Evolutionary conservation across 1,140 invertebrate genomes (phyloP), one percentile per base, ranked within the genome.

Genomic region (Cephus cinctus): DNA sequence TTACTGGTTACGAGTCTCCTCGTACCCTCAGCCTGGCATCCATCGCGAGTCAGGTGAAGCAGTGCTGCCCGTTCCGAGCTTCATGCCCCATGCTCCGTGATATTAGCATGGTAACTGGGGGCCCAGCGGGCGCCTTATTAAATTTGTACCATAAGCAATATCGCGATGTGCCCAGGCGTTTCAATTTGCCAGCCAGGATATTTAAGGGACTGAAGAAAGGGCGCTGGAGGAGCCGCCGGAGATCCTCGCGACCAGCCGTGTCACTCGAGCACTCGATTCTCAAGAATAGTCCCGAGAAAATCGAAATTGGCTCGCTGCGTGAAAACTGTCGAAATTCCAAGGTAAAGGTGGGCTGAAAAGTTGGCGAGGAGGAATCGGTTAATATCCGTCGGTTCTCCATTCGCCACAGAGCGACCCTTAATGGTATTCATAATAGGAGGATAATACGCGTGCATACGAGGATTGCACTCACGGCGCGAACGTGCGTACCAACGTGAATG

Each of bases 121-220:
- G 60, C 61, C 60, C 69, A 71, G 69, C 67, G 50, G 69, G 69
- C 65, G 65, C 59, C 61, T 71, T 69, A 71, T 71, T 71, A 70
- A 71, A 69, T 71, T 71, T 69, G 64, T 69, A 66, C 65, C 64
- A 69, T 54, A 54, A 67, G 63, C 56, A 52, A 59, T 61, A 64
- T 65, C 59, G 58, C 43, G 56, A 61, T 54, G 46, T 18, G 27
- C n/a, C 9, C 25, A 31, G 18, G 49, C 55, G 56, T 68, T 70
- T 70, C 65, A 69, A 70, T 69, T 69, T 69, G 57, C 58, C 65
- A 54, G 52, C 25, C 38, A 43, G 60, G 38, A 67, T 63, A 64
- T 69, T 69, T 63, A 66, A 68, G 55, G n/a, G n/a, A n/a, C n/a
- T n/a, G n/a, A n/a, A n/a, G n/a, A n/a, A n/a, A n/a, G n/a, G n/a